Evolutionary conservation across 2,797 vertebrate species (phyloP).

Genomic region (Steatocranus sp.): DNA sequence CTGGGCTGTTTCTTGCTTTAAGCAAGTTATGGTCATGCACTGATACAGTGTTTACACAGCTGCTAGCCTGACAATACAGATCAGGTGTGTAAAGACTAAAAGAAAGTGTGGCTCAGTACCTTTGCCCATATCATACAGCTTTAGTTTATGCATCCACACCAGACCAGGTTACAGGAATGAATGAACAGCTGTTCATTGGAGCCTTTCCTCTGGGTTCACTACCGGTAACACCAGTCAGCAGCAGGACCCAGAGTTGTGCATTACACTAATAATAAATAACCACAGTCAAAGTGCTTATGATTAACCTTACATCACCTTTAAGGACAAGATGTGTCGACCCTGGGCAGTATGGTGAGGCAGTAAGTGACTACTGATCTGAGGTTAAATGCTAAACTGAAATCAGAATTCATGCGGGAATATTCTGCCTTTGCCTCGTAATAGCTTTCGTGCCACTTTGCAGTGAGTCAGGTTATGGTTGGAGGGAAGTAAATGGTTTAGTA

Average conservation of each 20-base stretch:
- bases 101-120: not conserved
- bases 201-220: fast-evolving
- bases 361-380: not conserved
- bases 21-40: not conserved
- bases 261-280: not conserved
- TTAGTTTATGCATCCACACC: not conserved
- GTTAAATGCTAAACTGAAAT: not conserved
- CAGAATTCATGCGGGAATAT: not conserved
- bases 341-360: not conserved
- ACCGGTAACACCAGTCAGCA: not conserved
- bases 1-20: not conserved
- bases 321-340: not conserved
- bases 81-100: not conserved
- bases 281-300: not conserved
- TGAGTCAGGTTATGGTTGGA: not conserved
- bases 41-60: not conserved
- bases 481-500: not conserved
- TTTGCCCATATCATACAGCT: not conserved
- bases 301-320: not conserved
- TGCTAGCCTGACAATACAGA: not conserved
- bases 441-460: not conserved
- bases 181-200: not conserved
- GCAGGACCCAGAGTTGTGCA: not conserved
- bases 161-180: not conserved
- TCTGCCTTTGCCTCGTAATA: not conserved